Evolutionary conservation across 2,888 invertebrate species (phyloP).

Genomic region (Eretmocerus hayati): DNA sequence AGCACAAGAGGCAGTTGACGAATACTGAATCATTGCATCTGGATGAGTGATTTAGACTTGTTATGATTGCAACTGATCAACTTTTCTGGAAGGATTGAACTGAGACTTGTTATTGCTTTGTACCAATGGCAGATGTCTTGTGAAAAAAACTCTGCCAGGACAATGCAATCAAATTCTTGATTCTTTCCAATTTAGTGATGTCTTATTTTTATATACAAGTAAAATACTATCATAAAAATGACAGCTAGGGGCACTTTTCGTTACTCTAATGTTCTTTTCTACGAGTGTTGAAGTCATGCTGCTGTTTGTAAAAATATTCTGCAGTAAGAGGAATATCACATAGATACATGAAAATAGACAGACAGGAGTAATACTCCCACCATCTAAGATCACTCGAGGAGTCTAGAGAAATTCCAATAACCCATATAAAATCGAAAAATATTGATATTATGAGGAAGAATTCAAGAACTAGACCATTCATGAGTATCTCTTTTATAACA

Average conservation of each 20-base stretch:
- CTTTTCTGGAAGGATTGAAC: constrained; percentile 29
- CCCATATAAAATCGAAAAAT: too few species aligned
- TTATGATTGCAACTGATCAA: constrained; percentile 25
- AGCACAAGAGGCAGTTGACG: constrained; percentile 21
- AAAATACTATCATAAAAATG: constrained; percentile 10
- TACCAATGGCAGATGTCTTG: constrained; percentile 26
- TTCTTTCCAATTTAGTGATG: constrained; percentile 11
- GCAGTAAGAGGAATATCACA: too few species aligned
- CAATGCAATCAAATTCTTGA: constrained; percentile 13
- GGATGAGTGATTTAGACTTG: constrained; percentile 33
- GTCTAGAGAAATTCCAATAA: too few species aligned
- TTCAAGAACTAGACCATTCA: too few species aligned
- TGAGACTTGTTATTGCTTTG: constrained; percentile 30
- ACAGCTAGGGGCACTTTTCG: constrained; percentile 12
- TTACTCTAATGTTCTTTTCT: constrained; percentile 11
- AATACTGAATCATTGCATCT: constrained; percentile 28
- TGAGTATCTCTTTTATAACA: too few species aligned
- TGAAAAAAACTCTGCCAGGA: constrained; percentile 14
- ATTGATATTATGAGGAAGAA: too few species aligned
- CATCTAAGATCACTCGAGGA: too few species aligned
- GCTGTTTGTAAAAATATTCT: too few species aligned
- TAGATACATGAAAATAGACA: too few species aligned
- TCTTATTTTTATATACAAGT: constrained; percentile 8
- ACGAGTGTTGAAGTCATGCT: too few species aligned
- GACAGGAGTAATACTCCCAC: too few species aligned